Evolutionary conservation across 2,113 vertebrate species (phyloP).

Genomic region (Erpornis zantholeuca): DNA sequence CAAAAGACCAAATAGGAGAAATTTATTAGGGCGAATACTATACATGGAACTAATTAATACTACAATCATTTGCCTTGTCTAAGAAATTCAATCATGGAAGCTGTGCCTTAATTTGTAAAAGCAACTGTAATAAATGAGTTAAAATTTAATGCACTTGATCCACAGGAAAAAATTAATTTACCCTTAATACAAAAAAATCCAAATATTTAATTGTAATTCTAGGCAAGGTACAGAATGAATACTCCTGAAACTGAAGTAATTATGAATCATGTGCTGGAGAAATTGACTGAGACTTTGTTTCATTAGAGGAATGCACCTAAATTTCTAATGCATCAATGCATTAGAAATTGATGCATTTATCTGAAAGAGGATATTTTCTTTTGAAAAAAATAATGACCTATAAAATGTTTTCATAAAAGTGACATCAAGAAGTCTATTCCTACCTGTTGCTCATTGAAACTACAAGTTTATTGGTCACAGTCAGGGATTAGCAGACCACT

Average conservation of each 20-base stretch:
- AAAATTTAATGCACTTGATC: conserved; percentile 46
- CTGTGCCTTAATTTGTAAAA: conserved; percentile 46
- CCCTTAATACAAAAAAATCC: not conserved
- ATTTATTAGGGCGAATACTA: not conserved
- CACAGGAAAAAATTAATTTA: conserved; percentile 22
- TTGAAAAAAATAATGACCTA: not conserved
- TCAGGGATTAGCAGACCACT: not conserved
- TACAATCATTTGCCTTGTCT: not conserved
- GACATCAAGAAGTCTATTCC: not conserved
- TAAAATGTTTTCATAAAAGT: not conserved
- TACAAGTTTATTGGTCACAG: not conserved
- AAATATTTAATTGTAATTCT: conserved; percentile 27
- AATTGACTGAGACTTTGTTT: not conserved
- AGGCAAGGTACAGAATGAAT: conserved; percentile 22
- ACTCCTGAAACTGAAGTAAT: conserved; percentile 23
- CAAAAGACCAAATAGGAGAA: not conserved
- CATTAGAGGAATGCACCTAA: not conserved
- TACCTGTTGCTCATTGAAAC: not conserved
- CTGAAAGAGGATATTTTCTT: not conserved
- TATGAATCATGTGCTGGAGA: conserved; percentile 20
- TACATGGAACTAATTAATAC: conserved; percentile 25
- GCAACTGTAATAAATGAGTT: conserved; percentile 38
- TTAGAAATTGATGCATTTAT: not conserved
- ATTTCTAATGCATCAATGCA: too few relatives aligned
- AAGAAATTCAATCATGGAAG: conserved; percentile 21